A percentile compares a stretch with the other conserved stretches of the same genome.
Evolutionary conservation across 2,113 vertebrate species (phyloP).

Genomic region (Arothron firmamentum): DNA sequence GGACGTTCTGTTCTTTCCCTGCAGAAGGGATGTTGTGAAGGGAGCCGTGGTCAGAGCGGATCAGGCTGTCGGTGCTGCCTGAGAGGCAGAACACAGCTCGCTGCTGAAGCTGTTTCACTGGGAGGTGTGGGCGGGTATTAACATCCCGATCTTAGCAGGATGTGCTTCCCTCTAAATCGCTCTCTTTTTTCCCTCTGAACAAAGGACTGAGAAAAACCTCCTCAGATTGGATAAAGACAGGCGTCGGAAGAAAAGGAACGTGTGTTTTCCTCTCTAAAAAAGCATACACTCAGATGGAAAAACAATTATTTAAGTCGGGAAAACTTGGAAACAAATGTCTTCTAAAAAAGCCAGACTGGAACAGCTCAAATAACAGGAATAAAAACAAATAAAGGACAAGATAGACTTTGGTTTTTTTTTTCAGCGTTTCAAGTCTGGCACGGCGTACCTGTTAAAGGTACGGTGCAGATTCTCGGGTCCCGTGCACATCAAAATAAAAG

Average conservation of each 20-base stretch:
- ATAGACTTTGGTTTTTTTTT: no score
- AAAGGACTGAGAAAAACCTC: slow-evolving; percentile 75
- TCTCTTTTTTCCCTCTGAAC: slow-evolving; percentile 58
- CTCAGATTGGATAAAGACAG: slow-evolving; percentile 78
- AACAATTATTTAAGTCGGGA: no score
- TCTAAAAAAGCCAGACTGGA: no score
- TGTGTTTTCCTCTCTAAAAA: slow-evolving; percentile 24
- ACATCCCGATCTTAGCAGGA: slow-evolving; percentile 76
- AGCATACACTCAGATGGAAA: no score
- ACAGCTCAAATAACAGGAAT: no score
- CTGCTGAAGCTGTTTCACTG: slow-evolving; percentile 72
- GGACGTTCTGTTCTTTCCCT: no score
- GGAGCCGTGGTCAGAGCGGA: neutral
- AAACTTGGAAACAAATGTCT: no score
- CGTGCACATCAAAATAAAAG: no score
- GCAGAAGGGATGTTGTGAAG: slow-evolving; percentile 26
- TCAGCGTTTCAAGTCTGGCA: no score
- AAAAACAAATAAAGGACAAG: no score
- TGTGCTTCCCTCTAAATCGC: slow-evolving; percentile 69
- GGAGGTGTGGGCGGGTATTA: slow-evolving; percentile 79
- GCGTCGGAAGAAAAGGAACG: slow-evolving; percentile 65
- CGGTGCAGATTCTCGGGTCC: no score
- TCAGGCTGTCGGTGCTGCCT: slow-evolving; percentile 24
- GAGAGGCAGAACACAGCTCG: slow-evolving; percentile 57
- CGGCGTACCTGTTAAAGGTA: no score